Evolutionary conservation across 2,888 invertebrate species (phyloP).

Genomic region (Linnaemya tessellans): DNA sequence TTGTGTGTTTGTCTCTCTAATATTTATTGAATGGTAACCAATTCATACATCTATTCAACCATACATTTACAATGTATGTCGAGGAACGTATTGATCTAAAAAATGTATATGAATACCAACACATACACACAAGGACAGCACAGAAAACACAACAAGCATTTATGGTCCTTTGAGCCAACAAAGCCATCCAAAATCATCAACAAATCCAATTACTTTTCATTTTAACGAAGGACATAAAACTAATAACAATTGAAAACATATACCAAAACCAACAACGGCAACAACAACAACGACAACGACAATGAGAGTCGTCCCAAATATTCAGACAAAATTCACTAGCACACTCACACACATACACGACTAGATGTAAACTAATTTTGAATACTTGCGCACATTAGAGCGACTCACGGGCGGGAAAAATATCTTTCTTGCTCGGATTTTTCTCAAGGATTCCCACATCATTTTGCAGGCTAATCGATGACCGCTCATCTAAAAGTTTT

Average conservation of each 20-base stretch:
- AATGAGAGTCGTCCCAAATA: conserved; percentile 24
- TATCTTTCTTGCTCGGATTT: no score
- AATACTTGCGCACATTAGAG: not conserved
- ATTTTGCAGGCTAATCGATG: no score
- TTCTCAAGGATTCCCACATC: no score
- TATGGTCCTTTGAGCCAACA: conserved; percentile 71
- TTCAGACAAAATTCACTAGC: conserved; percentile 10
- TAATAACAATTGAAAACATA: conserved; percentile 75
- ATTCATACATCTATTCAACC: conserved; percentile 61
- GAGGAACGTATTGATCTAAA: conserved; percentile 59
- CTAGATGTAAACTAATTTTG: not conserved
- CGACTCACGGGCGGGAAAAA: no score
- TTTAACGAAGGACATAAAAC: conserved; percentile 74
- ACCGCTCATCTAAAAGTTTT: no score
- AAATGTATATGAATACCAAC: conserved; percentile 38
- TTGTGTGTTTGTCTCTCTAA: conserved; percentile 30
- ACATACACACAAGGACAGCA: conserved; percentile 8
- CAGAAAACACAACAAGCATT: conserved; percentile 54
- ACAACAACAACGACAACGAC: conserved; percentile 20
- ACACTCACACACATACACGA: not conserved
- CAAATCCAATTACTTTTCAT: conserved; percentile 74
- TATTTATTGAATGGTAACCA: conserved; percentile 65
- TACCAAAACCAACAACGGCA: conserved; percentile 34
- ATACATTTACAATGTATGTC: conserved; percentile 46
- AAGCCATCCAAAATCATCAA: conserved; percentile 75